Base-by-base conservation (phyloP, 2,113 vertebrate species). In the Malurus elegans region DNA sequence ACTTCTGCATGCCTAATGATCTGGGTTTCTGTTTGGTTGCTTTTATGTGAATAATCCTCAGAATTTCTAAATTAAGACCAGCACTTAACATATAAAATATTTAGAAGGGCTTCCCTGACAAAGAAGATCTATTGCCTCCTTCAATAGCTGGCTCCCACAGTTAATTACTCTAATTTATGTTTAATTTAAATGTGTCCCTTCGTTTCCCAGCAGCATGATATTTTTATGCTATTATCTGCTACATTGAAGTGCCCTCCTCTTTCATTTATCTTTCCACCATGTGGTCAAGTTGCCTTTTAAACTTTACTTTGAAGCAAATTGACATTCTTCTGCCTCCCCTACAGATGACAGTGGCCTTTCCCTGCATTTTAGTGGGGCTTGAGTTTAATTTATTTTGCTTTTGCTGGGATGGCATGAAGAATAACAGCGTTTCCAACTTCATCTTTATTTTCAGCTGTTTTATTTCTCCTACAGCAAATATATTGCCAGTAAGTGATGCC, bases 51-150 rank as follows among this genome's bases (percentile, higher is more conserved):
- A 51, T 73, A 91, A 93, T 79, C 67, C 42, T 64, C n/a, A 48
- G 66, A 88, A 80, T 58, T 88, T 80, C 87, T 91, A 74, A 89
- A 76, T 81, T 72, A 72, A 90, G 87, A 82, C 62, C 44, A 86
- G 71, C 48, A 80, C 38, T 91, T 95, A 60, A 66, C 31, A 73
- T 40, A 76, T 58, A 73, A 93, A 94, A 88, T 88, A 90, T 78
- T 86, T 74, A 94, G 64, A 71, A 95, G 58, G 47, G 26, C 31
- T 86, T 94, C 75, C 71, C 47, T 86, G 86, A 76, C 64, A 90
- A 78, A 36, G 79, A 86, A 86, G 50, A 92, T 88, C 82, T 70
- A 86, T 44, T 88, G 56, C 61, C 28, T 88, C 42, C 44, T 44
- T 88, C 71, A 83, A 64, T 38, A 60, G 56, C 44, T 75, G 32